phyloP scores from a whole-genome alignment of 37 sponge, comb jelly and placozoan species.

The Eunapius fragilis region DNA sequence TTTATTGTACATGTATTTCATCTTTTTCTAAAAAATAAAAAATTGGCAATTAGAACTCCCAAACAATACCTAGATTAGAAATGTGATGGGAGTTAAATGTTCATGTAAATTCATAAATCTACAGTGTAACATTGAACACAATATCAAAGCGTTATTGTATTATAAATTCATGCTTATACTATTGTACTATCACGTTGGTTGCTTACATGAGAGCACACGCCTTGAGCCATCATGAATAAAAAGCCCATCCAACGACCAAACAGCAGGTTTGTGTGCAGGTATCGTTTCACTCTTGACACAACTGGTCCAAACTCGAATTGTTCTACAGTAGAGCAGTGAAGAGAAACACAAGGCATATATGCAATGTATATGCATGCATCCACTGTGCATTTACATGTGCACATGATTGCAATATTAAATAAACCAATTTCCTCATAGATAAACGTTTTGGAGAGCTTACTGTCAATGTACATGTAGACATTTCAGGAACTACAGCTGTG shows the following conservation, averaged over 20 bases:
- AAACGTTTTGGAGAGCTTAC: no score
- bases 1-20: neutral
- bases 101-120: neutral
- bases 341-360: neutral
- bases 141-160: neutral
- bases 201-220: constrained; percentile 47
- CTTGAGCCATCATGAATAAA: constrained; percentile 43
- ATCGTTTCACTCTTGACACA: constrained; percentile 1
- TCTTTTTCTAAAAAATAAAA: no score
- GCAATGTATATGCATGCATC: neutral
- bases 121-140: neutral
- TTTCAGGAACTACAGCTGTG: neutral
- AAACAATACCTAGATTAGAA: no score
- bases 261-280: constrained; percentile 63
- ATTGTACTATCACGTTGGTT: neutral
- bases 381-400: neutral
- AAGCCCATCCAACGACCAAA: constrained; percentile 54
- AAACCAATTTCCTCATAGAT: no score
- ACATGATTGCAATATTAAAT: no score
- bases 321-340: constrained; percentile 16
- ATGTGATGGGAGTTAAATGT: no score
- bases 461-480: no score
- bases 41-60: no score
- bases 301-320: constrained; percentile 52
- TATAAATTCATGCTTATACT: no score